Base-by-base conservation (phyloP, 2,888 invertebrate genomes). In the Pterobdella sp. region DNA sequence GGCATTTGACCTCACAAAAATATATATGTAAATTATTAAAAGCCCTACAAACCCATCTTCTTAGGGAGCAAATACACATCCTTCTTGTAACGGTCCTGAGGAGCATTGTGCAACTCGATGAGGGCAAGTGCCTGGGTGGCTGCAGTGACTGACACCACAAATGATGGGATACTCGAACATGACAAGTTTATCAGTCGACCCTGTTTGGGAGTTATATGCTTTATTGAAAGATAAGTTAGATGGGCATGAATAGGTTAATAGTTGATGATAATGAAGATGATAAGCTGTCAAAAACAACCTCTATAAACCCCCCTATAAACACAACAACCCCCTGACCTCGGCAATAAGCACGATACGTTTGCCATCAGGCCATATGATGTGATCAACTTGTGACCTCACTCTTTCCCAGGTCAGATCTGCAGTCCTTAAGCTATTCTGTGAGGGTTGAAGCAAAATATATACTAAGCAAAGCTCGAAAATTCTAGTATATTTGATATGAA, bases 61-160 rank as follows among this genome's bases (percentile, higher is more conserved):
- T 97, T 97, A 71, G 97, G 97, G 80, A 97, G 86, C 77, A 97
- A 87, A 85, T 97, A 97, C 29, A 97, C 96, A 84, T 97, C 97
- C 77, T 94, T 90, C 86, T 95, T 96, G 85, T 97, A 97, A 75
- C 96, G 88, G 60, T 94, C 93, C 68, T 89, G 86, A 22, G 96
- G 96, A 10, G 96, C 96, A 86, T 96, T 96, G 82, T 92, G 97
- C 63, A 97, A 87, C 86, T 97, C 97, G 80, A 97, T 97, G 77
- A 97, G 87, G 34, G 96, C 97, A 76, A 97, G 86, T 14, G 95
- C 95, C 86, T 97, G 96, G 56, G 96, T 96, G 75, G 94, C 93
- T 1, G 95, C 93, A 49, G 97, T 96, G 79, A 97, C 94, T 36
- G 96, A 96, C 72, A 96, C 95, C 78, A 76, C 76, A 65, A 76